Percentiles rank a stretch among this genome's conserved stretches.
phyloP scores from a whole-genome alignment of 2,888 invertebrate genomes.

The Tinea semifulvella region DNA sequence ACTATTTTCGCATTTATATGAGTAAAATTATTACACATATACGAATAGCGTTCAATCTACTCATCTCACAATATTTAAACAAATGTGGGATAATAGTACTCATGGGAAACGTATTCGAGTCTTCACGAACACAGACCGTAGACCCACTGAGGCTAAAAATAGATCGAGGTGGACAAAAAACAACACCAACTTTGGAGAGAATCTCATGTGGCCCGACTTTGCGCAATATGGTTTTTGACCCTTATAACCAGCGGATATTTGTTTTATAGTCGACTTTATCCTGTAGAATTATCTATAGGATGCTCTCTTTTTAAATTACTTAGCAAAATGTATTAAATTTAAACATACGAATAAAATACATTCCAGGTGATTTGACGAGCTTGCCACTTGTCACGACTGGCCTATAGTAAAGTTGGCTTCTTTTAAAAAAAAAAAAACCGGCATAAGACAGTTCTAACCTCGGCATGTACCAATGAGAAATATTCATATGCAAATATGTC shows the following conservation, averaged over 20 bases:
- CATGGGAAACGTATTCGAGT: neutral
- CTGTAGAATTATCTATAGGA: constrained; percentile 39
- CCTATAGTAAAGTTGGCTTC: no score
- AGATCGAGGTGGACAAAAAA: constrained; percentile 56
- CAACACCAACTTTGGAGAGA: constrained; percentile 24
- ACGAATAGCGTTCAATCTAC: no score
- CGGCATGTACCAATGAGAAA: no score
- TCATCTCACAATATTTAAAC: no score
- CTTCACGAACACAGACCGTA: constrained; percentile 1
- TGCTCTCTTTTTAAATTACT: constrained; percentile 20
- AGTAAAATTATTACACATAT: no score
- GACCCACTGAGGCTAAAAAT: constrained; percentile 51
- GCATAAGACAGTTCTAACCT: no score
- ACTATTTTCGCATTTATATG: no score
- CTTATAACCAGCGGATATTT: constrained; percentile 58
- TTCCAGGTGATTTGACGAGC: no score
- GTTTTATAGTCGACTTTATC: constrained; percentile 50
- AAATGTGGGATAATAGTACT: no score
- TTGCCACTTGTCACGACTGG: no score
- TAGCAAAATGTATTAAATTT: neutral
- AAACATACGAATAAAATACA: neutral
- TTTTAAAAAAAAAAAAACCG: no score
- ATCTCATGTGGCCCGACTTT: constrained; percentile 53
- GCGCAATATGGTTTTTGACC: constrained; percentile 64
- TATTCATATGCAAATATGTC: no score